A percentile compares a stretch with the other conserved stretches of the same genome.
Conservation (phyloP, 1,140 invertebrate genomes). For the Procambarus clarkii region DNA sequence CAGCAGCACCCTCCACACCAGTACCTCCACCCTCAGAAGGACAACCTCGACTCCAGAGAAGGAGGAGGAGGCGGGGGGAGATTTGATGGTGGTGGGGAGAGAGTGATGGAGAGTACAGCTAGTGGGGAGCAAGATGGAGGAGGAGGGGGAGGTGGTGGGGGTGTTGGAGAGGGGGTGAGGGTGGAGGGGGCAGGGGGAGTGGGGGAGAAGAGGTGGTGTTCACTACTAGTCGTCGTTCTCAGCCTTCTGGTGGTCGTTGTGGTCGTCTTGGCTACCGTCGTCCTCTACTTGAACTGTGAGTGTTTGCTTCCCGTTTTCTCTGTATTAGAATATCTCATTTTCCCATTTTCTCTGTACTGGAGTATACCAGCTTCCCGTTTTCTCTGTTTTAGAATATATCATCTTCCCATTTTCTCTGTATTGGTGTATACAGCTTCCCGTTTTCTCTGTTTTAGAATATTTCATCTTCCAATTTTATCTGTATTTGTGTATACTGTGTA, state of each 20-base stretch:
- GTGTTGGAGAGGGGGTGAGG: background rate
- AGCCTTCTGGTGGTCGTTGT: slow-evolving; percentile 34
- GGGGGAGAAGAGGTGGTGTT: slow-evolving; percentile 14
- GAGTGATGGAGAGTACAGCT: background rate
- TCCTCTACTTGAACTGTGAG: slow-evolving; percentile 53
- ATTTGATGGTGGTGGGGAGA: background rate
- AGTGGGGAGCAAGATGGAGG: background rate
- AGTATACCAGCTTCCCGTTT: too few relatives aligned
- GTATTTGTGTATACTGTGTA: too few relatives aligned
- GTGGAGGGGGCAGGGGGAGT: background rate
- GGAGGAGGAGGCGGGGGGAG: background rate
- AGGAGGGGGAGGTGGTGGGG: background rate
- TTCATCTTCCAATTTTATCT: too few relatives aligned
- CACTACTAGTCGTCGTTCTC: slow-evolving; percentile 25
- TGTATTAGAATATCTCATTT: too few relatives aligned
- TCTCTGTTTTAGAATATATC: too few relatives aligned
- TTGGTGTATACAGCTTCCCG: too few relatives aligned
- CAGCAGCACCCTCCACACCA: slow-evolving; percentile 13
- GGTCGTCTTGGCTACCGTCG: slow-evolving; percentile 11
- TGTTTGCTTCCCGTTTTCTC: background rate
- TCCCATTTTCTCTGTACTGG: too few relatives aligned
- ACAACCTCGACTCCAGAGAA: background rate
- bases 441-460: too few relatives aligned
- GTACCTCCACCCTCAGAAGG: slow-evolving; percentile 19
- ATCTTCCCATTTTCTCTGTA: too few relatives aligned